Evolutionary conservation across 1,140 invertebrate species (phyloP).

Genomic region (Thalassaphorura encarpata): DNA sequence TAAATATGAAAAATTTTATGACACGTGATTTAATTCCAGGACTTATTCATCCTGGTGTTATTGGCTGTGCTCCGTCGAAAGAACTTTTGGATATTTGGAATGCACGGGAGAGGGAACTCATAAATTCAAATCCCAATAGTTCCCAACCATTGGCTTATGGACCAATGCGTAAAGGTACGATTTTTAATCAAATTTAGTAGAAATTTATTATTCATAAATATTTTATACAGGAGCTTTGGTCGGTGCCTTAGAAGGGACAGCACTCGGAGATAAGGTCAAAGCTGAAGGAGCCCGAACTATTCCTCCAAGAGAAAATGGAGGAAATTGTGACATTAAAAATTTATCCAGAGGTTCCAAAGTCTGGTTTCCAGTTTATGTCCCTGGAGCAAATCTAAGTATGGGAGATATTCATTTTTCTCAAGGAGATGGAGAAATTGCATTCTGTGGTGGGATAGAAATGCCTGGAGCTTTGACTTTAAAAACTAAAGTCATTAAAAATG

Average conservation of each 20-base stretch:
- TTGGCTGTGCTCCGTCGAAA: conserved; percentile 17
- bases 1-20: too few relatives aligned
- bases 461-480: conserved; percentile 14
- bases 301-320: conserved; percentile 24
- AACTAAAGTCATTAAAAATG: conserved; percentile 16
- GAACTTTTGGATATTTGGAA: conserved; percentile 21
- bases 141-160: conserved; percentile 10
- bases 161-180: background rate
- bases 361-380: conserved; percentile 23
- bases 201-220: too few relatives aligned
- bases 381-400: conserved; percentile 19
- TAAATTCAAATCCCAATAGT: background rate
- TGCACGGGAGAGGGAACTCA: conserved; percentile 14
- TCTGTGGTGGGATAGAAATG: conserved; percentile 28
- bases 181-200: too few relatives aligned
- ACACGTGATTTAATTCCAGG: too few relatives aligned
- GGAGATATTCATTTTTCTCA: conserved; percentile 28
- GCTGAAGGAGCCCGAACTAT: conserved; percentile 18
- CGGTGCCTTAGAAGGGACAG: conserved; percentile 9
- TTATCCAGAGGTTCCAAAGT: conserved; percentile 19
- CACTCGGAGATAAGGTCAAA: conserved; percentile 7
- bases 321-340: conserved; percentile 29
- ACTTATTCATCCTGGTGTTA: conserved; percentile 25
- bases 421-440: conserved; percentile 24
- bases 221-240: too few relatives aligned